A percentile compares a stretch with the other conserved stretches of the same genome.
Conservation (phyloP, 2,888 invertebrate genomes). For the Zygaena filipendulae region DNA sequence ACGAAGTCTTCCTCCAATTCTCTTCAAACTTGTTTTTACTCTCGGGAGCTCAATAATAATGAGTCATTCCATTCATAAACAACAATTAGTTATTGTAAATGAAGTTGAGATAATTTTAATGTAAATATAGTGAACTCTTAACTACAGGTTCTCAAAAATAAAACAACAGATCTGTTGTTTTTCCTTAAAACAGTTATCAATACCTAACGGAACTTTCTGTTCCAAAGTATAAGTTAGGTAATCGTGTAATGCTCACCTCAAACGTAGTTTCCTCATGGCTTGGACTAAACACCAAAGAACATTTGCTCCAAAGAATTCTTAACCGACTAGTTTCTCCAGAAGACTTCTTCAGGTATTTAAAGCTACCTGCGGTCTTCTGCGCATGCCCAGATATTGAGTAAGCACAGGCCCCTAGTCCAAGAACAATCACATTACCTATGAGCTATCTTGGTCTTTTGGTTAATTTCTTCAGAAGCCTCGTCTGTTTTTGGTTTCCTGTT, state of each 20-base stretch:
- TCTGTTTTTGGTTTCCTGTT: constrained; percentile 4
- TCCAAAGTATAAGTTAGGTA: constrained; percentile 1
- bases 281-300: no score
- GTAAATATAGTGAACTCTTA: constrained; percentile 4
- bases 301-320: constrained; percentile 5
- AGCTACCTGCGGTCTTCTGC: no score
- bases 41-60: no score
- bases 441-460: not conserved
- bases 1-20: no score
- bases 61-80: constrained; percentile 2
- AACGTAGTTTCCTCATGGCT: constrained; percentile 4
- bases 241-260: constrained; percentile 6
- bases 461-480: not conserved
- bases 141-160: constrained; percentile 5
- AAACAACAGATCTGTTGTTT: constrained; percentile 1
- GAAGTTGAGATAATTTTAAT: constrained; percentile 5
- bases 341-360: constrained; percentile 4
- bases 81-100: constrained; percentile 3
- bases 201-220: constrained; percentile 1
- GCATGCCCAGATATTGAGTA: constrained; percentile 5
- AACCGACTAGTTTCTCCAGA: no score
- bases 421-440: constrained; percentile 3
- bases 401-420: not conserved
- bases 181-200: constrained; percentile 4
- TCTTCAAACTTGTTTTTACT: no score